These are phyloP conservation scores for Trochalopteron elliotii DNA, from an alignment of 2,113 vertebrate genomes.

Conservation along the genomic window DNA sequence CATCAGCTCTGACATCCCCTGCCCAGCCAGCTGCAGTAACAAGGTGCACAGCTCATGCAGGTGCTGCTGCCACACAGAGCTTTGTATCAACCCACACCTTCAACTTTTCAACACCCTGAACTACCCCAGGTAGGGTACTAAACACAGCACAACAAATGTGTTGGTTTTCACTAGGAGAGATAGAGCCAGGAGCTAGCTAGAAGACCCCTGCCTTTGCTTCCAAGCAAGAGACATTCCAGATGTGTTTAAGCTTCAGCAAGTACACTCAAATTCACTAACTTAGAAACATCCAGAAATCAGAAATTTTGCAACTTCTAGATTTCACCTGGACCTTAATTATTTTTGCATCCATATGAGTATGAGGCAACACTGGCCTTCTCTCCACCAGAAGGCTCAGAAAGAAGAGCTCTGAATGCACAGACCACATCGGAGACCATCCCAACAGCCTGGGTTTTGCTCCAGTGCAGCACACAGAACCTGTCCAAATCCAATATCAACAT, in stretches of 20 bases:
- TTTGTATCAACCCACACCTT: background rate
- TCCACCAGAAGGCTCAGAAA: background rate
- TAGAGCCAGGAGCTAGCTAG: background rate
- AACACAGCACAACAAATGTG: background rate
- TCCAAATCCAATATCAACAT: background rate
- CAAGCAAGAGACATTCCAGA: background rate
- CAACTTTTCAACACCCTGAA: background rate
- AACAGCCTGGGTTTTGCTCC: background rate
- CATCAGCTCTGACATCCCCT: background rate
- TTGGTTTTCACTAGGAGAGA: accelerated
- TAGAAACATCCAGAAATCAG: background rate
- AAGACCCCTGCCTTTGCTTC: background rate
- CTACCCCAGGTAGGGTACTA: background rate
- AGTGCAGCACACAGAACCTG: background rate
- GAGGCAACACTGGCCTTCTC: background rate
- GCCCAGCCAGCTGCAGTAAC: background rate
- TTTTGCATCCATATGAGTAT: background rate
- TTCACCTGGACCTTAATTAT: background rate
- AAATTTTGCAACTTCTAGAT: background rate
- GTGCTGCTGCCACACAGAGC: background rate
- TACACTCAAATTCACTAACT: background rate
- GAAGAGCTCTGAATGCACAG: background rate
- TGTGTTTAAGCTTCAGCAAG: background rate
- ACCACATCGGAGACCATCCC: background rate
- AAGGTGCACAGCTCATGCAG: background rate